These are phyloP conservation scores for Cryptus armator DNA, from an alignment of 2,888 invertebrate genomes.

Conservation along the genomic window DNA sequence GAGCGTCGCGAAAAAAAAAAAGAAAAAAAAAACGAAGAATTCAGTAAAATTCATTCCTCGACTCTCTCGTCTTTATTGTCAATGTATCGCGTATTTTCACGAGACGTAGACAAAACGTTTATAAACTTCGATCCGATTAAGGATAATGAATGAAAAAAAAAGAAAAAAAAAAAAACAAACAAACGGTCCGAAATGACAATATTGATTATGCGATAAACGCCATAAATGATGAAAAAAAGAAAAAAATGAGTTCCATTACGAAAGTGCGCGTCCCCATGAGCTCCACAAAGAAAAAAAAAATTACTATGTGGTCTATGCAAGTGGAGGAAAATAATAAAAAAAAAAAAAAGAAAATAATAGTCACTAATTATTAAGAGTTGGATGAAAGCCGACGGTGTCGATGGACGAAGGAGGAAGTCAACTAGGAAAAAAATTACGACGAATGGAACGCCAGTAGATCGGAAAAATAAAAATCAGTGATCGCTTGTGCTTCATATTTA, in stretches of 20 bases:
- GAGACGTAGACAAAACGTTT: constrained; percentile 26
- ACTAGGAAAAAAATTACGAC: constrained; percentile 45
- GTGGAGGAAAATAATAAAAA: constrained; percentile 65
- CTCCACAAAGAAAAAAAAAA: constrained; percentile 45
- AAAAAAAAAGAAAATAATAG: constrained; percentile 72
- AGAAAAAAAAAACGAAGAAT: constrained; percentile 6
- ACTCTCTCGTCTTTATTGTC: constrained; percentile 37
- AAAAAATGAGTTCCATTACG: constrained; percentile 45
- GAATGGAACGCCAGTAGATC: constrained; percentile 59
- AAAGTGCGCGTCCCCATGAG: constrained; percentile 49
- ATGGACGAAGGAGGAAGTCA: constrained; percentile 52
- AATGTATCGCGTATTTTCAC: constrained; percentile 56
- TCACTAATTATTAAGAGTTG: constrained; percentile 82
- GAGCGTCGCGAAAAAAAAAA: constrained; percentile 28
- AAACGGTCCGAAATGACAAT: constrained; percentile 80
- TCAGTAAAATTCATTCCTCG: constrained; percentile 51
- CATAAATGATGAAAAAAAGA: constrained; percentile 68
- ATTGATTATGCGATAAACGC: constrained; percentile 75
- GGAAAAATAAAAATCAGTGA: constrained; percentile 70
- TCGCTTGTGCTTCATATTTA: constrained; percentile 83
- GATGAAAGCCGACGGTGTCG: constrained; percentile 64
- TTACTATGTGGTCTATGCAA: constrained; percentile 47
- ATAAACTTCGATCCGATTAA: constrained; percentile 39
- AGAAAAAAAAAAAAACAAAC: constrained; percentile 10
- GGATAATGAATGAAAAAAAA: constrained; percentile 41